A percentile compares a stretch with the other conserved stretches of the same genome.
Evolutionary conservation across 2,797 vertebrate species (phyloP).

Genomic region (Decapterus maruadsi): DNA sequence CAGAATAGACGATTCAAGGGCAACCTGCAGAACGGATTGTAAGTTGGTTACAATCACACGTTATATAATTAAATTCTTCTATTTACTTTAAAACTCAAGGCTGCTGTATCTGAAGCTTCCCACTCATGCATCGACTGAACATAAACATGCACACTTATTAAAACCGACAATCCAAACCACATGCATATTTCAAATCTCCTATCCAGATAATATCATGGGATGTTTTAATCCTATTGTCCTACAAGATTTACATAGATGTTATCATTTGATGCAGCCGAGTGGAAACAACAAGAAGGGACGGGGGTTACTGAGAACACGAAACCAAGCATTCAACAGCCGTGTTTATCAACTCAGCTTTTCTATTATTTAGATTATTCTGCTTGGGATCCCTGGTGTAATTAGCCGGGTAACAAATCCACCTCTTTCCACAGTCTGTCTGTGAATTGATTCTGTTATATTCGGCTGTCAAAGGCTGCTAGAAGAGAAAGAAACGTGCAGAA

Average conservation of each 20-base stretch:
- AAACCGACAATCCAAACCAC: slow-evolving; percentile 4
- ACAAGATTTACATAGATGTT: slow-evolving; percentile 53
- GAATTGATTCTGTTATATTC: slow-evolving; percentile 37
- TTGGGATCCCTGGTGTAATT: slow-evolving; percentile 68
- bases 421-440: slow-evolving; percentile 34
- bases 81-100: slow-evolving; percentile 1
- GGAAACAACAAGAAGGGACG: slow-evolving; percentile 35
- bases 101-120: not conserved
- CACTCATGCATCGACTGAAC: slow-evolving; percentile 11
- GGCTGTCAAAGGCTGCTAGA: slow-evolving; percentile 46
- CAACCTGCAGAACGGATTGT: not conserved
- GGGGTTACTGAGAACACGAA: slow-evolving; percentile 37
- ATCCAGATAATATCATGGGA: slow-evolving; percentile 28
- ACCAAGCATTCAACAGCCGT: slow-evolving; percentile 48
- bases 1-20: slow-evolving; percentile 41
- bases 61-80: not conserved
- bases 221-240: slow-evolving; percentile 60
- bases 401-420: slow-evolving; percentile 65
- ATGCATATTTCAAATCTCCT: slow-evolving; percentile 23
- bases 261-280: slow-evolving; percentile 51
- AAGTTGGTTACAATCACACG: not conserved
- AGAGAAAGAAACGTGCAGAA: slow-evolving; percentile 16
- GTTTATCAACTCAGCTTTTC: slow-evolving; percentile 68
- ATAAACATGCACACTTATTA: slow-evolving; percentile 9
- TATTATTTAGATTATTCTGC: slow-evolving; percentile 74